Conservation (phyloP, 1,140 invertebrate species). For the Apis florea region DNA sequence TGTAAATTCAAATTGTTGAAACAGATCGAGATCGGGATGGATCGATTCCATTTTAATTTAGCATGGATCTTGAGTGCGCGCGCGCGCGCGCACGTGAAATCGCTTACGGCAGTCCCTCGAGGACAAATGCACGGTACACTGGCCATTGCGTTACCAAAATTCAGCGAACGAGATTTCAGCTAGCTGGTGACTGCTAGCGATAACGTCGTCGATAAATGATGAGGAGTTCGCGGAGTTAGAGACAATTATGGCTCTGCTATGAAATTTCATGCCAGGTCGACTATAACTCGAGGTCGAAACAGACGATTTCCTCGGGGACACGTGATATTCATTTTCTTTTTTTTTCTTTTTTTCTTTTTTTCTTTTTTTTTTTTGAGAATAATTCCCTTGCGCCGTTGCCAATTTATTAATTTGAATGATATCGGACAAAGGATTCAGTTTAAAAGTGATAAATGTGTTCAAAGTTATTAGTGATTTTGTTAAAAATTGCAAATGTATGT, state of each 20-base stretch:
- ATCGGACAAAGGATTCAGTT: no score
- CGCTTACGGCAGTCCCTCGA: neutral
- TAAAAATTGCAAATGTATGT: no score
- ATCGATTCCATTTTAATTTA: neutral
- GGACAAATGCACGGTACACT: slow-evolving; percentile 39
- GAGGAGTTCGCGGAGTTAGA: neutral
- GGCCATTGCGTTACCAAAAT: slow-evolving; percentile 4
- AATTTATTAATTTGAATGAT: no score
- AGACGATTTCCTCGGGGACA: no score
- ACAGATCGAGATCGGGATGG: neutral
- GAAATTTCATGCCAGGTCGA: neutral
- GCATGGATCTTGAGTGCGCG: neutral
- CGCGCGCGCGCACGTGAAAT: neutral
- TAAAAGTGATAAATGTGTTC: no score
- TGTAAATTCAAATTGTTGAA: no score
- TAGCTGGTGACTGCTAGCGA: neutral
- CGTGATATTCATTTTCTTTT: no score
- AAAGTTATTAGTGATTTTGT: no score
- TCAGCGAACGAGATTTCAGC: neutral
- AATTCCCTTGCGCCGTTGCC: neutral
- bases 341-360: no score
- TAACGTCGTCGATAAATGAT: slow-evolving; percentile 16
- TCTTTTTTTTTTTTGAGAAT: no score
- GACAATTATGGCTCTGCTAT: neutral
- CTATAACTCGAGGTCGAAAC: neutral